Conservation (phyloP, 2,113 vertebrate genomes). For the Sarotherodon lohbergeri region DNA sequence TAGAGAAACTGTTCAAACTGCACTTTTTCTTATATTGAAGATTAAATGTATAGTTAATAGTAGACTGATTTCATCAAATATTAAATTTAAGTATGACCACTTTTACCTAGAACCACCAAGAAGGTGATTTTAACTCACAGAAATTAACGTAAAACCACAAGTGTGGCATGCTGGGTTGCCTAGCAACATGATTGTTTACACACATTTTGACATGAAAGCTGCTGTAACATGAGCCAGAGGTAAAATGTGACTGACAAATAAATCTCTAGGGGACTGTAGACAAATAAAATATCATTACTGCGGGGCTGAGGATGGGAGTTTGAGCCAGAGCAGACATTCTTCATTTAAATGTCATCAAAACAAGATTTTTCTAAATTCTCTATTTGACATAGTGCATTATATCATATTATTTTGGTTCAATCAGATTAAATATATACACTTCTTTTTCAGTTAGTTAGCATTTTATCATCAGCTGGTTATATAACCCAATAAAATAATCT, state of each 20-base stretch:
- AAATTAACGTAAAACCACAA: not conserved
- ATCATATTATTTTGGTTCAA: not conserved
- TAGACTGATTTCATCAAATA: not conserved
- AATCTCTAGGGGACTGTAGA: not conserved
- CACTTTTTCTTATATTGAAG: not conserved
- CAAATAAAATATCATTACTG: not conserved
- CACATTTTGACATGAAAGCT: not conserved
- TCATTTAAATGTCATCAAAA: accelerated
- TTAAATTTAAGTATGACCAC: accelerated
- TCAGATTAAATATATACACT: not conserved
- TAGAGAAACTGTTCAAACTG: not conserved
- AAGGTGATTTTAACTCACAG: not conserved
- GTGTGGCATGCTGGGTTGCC: not conserved
- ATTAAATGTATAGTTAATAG: not conserved
- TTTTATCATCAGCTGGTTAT: not conserved
- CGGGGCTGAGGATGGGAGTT: not conserved
- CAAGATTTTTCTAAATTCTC: not conserved
- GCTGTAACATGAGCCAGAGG: not conserved
- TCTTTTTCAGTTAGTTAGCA: not conserved
- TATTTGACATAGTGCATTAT: not conserved
- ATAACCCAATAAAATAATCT: not conserved
- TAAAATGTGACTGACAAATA: not conserved
- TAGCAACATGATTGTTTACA: not conserved
- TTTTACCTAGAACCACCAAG: not conserved
- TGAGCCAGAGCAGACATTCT: not conserved